Conservation (phyloP, 64 coral and sea anemone genomes). For the Stichodactyla mertensii region DNA sequence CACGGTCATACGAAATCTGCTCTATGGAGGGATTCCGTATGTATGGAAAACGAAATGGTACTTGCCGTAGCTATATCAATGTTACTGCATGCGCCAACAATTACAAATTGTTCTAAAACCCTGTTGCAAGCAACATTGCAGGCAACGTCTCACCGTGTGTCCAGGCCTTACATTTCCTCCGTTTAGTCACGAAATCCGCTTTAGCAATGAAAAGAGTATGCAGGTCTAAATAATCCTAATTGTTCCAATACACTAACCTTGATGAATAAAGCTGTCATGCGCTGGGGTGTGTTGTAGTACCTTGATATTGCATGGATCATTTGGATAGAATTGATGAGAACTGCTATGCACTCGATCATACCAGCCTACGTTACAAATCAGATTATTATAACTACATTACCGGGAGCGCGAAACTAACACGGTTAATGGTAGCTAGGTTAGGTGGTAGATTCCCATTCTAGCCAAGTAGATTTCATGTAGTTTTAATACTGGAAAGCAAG, state of each 20-base stretch:
- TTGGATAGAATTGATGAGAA: conserved; percentile 87
- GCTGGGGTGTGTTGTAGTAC: conserved; percentile 93
- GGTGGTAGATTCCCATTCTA: background rate
- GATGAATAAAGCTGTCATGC: conserved; percentile 91
- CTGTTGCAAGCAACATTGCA: too few relatives aligned
- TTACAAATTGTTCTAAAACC: too few relatives aligned
- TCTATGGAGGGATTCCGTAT: too few relatives aligned
- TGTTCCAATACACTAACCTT: conserved; percentile 37
- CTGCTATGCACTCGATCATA: conserved; percentile 85
- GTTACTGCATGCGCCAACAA: too few relatives aligned
- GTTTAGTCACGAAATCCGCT: too few relatives aligned
- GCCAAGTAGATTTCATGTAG: background rate
- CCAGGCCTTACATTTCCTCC: too few relatives aligned
- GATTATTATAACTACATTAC: background rate
- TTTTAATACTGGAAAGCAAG: background rate
- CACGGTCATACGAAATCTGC: too few relatives aligned
- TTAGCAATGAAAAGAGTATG: background rate
- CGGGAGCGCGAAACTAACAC: too few relatives aligned
- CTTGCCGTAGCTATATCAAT: too few relatives aligned
- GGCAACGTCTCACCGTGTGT: too few relatives aligned
- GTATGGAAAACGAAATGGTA: too few relatives aligned
- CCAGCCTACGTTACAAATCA: conserved; percentile 29
- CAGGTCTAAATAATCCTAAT: background rate
- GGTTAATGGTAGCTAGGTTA: too few relatives aligned
- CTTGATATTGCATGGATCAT: conserved; percentile 92